phyloP scores from a whole-genome alignment of 2,888 invertebrate species.

The Melipona bicolor region DNA sequence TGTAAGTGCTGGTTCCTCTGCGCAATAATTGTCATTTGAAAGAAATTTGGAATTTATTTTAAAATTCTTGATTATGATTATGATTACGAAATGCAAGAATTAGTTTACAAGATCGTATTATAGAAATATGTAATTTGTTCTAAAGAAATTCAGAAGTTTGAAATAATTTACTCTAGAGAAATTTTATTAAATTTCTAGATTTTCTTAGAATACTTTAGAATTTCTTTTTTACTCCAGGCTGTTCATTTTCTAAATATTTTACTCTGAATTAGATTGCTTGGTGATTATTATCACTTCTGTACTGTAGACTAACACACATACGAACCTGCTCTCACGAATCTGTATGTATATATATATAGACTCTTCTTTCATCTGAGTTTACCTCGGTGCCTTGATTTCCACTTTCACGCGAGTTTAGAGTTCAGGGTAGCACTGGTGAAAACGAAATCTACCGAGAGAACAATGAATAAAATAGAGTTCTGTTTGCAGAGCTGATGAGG shows the following conservation, averaged over 20 bases:
- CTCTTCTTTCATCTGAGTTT: not conserved
- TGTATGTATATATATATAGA: not conserved
- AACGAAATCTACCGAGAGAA: too few relatives aligned
- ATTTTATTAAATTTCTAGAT: too few relatives aligned
- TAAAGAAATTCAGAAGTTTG: too few relatives aligned
- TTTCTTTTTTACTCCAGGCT: too few relatives aligned
- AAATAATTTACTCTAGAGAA: too few relatives aligned
- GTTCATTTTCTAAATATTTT: not conserved
- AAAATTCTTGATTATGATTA: too few relatives aligned
- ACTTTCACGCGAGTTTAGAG: not conserved
- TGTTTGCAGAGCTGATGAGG: constrained; percentile 86
- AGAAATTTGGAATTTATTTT: too few relatives aligned
- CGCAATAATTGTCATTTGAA: not conserved
- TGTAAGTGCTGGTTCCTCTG: not conserved
- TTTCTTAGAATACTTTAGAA: too few relatives aligned
- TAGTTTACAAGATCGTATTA: too few relatives aligned
- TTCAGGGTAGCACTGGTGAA: not conserved
- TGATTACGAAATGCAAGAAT: too few relatives aligned
- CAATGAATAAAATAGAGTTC: not conserved
- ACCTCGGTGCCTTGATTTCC: not conserved
- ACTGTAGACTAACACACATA: not conserved
- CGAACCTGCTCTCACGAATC: not conserved
- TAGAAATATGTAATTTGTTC: too few relatives aligned
- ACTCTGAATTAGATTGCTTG: not conserved
- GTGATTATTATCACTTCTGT: not conserved